Evolutionary conservation across 2,113 vertebrate species (phyloP).

Genomic region (Phyllostomus hastatus): DNA sequence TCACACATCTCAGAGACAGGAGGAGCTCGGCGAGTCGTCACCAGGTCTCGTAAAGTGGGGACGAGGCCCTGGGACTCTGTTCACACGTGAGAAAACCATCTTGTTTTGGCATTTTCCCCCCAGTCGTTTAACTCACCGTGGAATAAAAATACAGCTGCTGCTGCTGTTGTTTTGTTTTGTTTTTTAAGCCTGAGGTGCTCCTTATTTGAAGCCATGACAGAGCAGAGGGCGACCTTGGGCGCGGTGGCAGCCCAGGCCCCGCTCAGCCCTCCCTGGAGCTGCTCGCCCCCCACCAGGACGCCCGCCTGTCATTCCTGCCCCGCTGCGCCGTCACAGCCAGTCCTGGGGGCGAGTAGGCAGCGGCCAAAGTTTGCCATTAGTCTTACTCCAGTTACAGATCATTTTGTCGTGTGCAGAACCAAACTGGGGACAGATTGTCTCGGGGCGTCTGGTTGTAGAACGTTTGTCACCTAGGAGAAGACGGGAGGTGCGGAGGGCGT

Average conservation of each 20-base stretch:
- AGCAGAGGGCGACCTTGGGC: not conserved
- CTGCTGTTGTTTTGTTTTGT: too few species aligned
- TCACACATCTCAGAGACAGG: not conserved
- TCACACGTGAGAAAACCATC: not conserved
- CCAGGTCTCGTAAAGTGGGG: not conserved
- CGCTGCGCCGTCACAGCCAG: not conserved
- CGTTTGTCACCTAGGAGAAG: not conserved
- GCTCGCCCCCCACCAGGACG: not conserved
- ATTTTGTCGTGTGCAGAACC: not conserved
- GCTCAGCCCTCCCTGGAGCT: not conserved
- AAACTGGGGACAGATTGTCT: not conserved
- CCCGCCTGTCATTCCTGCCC: not conserved
- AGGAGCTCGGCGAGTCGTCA: not conserved
- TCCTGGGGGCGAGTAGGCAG: not conserved
- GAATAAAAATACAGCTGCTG: not conserved
- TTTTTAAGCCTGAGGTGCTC: not conserved
- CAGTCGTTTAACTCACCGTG: not conserved
- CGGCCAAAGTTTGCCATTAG: not conserved
- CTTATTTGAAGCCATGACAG: not conserved
- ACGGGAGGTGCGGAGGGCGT: too few species aligned
- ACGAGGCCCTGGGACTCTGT: not conserved
- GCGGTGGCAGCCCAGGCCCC: fast-evolving
- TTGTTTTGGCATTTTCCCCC: not conserved
- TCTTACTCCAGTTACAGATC: not conserved
- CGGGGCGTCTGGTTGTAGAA: not conserved